Base-by-base conservation (phyloP, 37 sponge, comb jelly and placozoan species). In the Eunapius fragilis region DNA sequence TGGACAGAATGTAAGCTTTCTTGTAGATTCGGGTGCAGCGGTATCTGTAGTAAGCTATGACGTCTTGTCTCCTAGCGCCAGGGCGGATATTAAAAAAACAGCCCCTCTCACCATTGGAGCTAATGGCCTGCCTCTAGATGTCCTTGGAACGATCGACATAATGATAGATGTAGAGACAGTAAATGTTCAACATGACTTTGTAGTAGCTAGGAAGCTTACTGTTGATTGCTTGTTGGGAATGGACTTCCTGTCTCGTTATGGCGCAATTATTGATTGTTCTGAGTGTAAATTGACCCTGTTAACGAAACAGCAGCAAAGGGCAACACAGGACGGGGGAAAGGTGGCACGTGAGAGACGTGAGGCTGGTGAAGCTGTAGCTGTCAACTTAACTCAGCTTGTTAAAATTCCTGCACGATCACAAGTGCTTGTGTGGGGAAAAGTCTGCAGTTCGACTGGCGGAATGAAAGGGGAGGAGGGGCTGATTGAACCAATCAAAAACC, bases 21-120 rank as follows among this genome's bases (percentile, higher is more conserved):
- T 78, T 23, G 23, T 78, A 4, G 79, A 78, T 36, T 47, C 79
- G 35, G 79, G 79, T 47, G 79, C 79, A 22, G 49, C 79, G 35
- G 41, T 78, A 4, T 78, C 79, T n/a, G 79, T 78, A 37, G 49
- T 74, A 14, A 33, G 35, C 75, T 36, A 26, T 27, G 35, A 74
- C 23, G 14, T 74, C 14, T 22, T 74, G 35, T 32, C 75, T 26
- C 26, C n/a, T n/a, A n/a, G 35, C 26, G n/a, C 34, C 4, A 9
- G 32, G 31, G 2, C 77, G 11, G 11, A 33, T 4, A 34, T 25
- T 28, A 34, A 34, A 3, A 25, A 33, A 6, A 41, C 71, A 10
- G 26, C 71, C 3, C 71, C 71, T 30, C 28, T 25, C 26, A 28
- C 77, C n/a, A 33, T 76, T 25, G 35, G 34, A 32, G 31, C 77